Evolutionary conservation across 2,113 vertebrate species (phyloP).

Genomic region (Pleuronectes platessa): DNA sequence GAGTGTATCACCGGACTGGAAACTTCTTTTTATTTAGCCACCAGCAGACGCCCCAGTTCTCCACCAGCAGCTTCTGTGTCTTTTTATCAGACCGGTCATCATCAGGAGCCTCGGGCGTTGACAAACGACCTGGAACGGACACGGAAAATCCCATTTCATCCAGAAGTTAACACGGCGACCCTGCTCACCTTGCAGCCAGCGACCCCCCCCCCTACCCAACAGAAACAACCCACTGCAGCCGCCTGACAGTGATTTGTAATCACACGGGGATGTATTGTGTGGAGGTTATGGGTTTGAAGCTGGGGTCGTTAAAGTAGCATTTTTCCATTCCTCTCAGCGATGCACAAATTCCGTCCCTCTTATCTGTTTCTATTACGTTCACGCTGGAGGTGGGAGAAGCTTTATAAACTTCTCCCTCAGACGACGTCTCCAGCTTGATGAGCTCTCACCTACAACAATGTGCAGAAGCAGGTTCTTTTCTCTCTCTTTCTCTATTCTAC

Average conservation of each 20-base stretch:
- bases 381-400: neutral
- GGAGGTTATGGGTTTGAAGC: slow-evolving; percentile 7
- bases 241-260: slow-evolving; percentile 1
- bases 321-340: neutral
- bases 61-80: slow-evolving; percentile 19
- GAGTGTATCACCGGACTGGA: slow-evolving; percentile 2
- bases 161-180: slow-evolving; percentile 39
- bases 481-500: too few relatives aligned
- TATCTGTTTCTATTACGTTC: neutral
- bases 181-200: slow-evolving; percentile 26
- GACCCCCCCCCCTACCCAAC: neutral
- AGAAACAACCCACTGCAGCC: slow-evolving; percentile 22
- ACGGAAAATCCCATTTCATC: slow-evolving; percentile 58
- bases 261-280: slow-evolving; percentile 28
- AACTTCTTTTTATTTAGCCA: slow-evolving; percentile 42
- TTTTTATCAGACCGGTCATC: slow-evolving; percentile 56
- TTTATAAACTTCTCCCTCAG: neutral
- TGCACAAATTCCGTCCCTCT: slow-evolving; percentile 3
- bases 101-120: slow-evolving; percentile 34
- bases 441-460: too few relatives aligned
- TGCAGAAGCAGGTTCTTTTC: too few relatives aligned
- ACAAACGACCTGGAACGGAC: slow-evolving; percentile 55
- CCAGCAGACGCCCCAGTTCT: slow-evolving; percentile 39
- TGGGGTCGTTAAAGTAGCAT: slow-evolving; percentile 5
- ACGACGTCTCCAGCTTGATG: too few relatives aligned